phyloP scores from a whole-genome alignment of 1,140 invertebrate genomes.

The Adelges cooleyi region DNA sequence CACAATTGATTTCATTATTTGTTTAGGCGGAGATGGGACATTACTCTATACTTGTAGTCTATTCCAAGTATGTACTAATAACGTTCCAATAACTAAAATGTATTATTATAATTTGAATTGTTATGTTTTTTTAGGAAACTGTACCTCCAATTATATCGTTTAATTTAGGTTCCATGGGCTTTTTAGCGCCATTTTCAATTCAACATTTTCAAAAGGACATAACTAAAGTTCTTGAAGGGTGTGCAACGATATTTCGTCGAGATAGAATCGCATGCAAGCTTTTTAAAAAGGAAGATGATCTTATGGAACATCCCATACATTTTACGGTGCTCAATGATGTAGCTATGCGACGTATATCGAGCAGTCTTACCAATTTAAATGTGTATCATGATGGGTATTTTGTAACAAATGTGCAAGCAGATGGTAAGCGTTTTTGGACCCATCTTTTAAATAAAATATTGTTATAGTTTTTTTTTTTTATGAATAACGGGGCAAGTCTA shows the following conservation, averaged over 20 bases:
- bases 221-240: constrained; percentile 77
- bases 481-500: too few species aligned
- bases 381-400: constrained; percentile 89
- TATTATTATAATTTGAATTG: constrained; percentile 16
- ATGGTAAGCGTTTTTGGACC: constrained; percentile 52
- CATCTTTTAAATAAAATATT: too few species aligned
- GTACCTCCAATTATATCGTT: constrained; percentile 97
- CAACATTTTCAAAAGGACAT: constrained; percentile 90
- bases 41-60: constrained; percentile 85
- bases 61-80: constrained; percentile 50
- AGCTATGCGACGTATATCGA: constrained; percentile 84
- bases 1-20: constrained; percentile 94
- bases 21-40: constrained; percentile 89
- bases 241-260: constrained; percentile 78
- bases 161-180: constrained; percentile 91
- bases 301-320: constrained; percentile 46
- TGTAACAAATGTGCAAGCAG: constrained; percentile 92
- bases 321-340: constrained; percentile 88
- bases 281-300: constrained; percentile 51
- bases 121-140: constrained; percentile 58
- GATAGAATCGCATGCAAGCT: constrained; percentile 84
- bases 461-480: too few species aligned
- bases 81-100: not conserved
- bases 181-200: constrained; percentile 91
- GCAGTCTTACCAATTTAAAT: constrained; percentile 91